These are phyloP conservation scores for Lordiphosa stackelbergi DNA, from an alignment of 1,140 invertebrate genomes.

Conservation along the genomic window DNA sequence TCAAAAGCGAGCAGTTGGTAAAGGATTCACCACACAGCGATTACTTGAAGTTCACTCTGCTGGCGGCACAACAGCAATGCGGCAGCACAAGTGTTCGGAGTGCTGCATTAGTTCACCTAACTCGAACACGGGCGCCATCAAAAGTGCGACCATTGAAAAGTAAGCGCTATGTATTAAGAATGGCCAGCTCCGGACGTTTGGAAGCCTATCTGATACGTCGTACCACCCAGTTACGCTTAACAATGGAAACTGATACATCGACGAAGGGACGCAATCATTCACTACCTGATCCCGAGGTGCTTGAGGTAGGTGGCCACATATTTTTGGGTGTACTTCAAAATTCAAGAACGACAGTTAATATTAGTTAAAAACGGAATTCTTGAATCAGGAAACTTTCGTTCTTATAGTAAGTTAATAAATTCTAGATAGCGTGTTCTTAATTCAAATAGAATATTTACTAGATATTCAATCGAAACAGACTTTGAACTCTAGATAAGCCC, in stretches of 20 bases:
- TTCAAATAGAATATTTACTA: no score
- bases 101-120: constrained; percentile 85
- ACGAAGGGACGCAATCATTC: background rate
- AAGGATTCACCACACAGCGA: constrained; percentile 85
- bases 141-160: constrained; percentile 73
- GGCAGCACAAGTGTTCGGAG: constrained; percentile 84
- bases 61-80: constrained; percentile 86
- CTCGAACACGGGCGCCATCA: constrained; percentile 79
- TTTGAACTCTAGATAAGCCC: no score
- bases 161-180: constrained; percentile 81
- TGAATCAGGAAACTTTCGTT: no score
- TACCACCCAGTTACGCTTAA: constrained; percentile 50
- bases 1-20: constrained; percentile 88
- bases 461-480: no score
- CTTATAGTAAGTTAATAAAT: no score
- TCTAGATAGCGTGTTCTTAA: no score
- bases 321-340: no score
- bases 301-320: constrained; percentile 78
- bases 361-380: no score
- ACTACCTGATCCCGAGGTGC: constrained; percentile 83
- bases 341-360: no score
- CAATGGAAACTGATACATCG: constrained; percentile 9
- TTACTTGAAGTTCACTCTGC: constrained; percentile 89
- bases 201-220: constrained; percentile 82
- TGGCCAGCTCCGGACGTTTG: constrained; percentile 85